These are phyloP conservation scores for Diadegma fenestrale DNA, from an alignment of 2,888 invertebrate genomes.

Conservation along the genomic window DNA sequence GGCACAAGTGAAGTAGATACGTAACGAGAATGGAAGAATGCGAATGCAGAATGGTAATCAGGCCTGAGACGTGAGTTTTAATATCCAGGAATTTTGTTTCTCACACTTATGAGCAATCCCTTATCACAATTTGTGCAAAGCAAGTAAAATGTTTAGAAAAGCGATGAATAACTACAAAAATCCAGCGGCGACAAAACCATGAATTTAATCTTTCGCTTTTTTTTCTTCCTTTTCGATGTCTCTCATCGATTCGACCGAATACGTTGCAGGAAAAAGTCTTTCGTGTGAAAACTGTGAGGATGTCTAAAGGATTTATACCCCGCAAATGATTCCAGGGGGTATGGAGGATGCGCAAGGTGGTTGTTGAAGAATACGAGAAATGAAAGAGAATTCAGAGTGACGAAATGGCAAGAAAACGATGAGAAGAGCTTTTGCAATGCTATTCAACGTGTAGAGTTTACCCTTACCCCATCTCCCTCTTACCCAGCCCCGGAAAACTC, in stretches of 20 bases:
- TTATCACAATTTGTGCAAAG: neutral
- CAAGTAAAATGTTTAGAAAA: neutral
- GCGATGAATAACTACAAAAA: neutral
- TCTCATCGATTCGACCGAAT: neutral
- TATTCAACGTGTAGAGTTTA: conserved; percentile 44
- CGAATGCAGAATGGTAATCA: conserved; percentile 75
- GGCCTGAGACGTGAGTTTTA: conserved; percentile 67
- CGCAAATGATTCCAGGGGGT: conserved; percentile 7
- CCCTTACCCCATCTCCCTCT: neutral
- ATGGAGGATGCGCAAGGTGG: neutral
- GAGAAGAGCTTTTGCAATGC: conserved; percentile 40
- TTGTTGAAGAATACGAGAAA: conserved; percentile 70
- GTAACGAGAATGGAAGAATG: conserved; percentile 58
- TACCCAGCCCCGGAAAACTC: neutral
- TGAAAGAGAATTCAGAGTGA: conserved; percentile 71
- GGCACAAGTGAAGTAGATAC: conserved; percentile 21
- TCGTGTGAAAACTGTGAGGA: conserved; percentile 21
- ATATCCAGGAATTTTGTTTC: neutral
- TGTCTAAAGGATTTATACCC: conserved; percentile 13
- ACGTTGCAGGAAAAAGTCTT: neutral
- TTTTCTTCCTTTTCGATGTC: neutral
- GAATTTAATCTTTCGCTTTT: neutral
- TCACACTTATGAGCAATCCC: neutral
- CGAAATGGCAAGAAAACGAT: conserved; percentile 45
- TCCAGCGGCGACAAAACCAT: neutral